Conservation (phyloP, 2,113 vertebrate species). For the Melanocharis versteri region DNA sequence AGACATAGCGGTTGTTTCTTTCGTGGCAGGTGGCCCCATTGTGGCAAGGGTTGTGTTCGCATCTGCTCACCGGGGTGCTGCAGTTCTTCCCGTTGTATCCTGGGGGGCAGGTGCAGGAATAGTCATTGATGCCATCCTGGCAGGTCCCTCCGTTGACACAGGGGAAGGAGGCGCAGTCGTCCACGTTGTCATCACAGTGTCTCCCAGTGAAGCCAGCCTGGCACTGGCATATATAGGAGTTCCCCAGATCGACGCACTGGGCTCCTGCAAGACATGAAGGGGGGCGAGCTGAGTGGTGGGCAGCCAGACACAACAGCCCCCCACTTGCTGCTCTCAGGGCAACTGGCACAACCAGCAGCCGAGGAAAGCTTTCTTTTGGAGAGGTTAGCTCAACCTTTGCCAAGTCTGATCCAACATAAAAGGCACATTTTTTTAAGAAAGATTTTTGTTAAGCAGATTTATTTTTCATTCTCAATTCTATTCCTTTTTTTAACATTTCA, state of each 20-base stretch:
- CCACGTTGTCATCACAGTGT: constrained; percentile 85
- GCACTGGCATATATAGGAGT: constrained; percentile 92
- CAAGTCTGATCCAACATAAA: background rate
- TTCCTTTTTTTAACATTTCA: background rate
- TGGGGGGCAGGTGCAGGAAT: constrained; percentile 90
- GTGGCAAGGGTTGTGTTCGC: constrained; percentile 91
- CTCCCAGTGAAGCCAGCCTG: constrained; percentile 87
- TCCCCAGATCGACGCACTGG: constrained; percentile 89
- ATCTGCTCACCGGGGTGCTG: constrained; percentile 85
- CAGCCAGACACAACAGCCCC: background rate
- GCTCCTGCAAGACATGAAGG: constrained; percentile 76
- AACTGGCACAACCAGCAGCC: background rate
- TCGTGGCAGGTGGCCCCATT: constrained; percentile 97
- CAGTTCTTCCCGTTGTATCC: constrained; percentile 95
- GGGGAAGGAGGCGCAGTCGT: constrained; percentile 84
- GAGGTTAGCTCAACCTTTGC: background rate
- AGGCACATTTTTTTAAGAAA: background rate
- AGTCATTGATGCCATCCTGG: constrained; percentile 84
- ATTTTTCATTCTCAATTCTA: background rate
- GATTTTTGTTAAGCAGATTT: background rate
- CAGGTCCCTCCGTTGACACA: constrained; percentile 92
- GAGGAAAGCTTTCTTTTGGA: background rate
- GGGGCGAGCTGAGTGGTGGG: background rate
- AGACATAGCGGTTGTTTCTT: constrained; percentile 85
- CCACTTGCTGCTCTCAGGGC: background rate